phyloP scores from a whole-genome alignment of 2,888 invertebrate genomes.

The Acrobasis consociella region DNA sequence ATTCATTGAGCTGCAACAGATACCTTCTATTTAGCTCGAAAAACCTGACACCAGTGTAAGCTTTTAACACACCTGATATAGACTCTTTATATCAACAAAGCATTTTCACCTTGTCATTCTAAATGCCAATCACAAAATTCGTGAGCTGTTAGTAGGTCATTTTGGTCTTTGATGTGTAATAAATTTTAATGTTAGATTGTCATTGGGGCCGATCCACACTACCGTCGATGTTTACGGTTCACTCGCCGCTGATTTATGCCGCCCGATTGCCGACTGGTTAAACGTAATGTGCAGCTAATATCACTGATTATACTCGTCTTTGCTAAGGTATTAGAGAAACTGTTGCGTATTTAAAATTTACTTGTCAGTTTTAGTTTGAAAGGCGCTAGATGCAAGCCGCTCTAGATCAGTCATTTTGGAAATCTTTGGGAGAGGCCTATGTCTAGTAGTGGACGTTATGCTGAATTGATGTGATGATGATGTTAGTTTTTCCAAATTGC shows the following conservation, averaged over 20 bases:
- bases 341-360: too few relatives aligned
- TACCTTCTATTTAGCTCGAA: too few relatives aligned
- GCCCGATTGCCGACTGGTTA: slow-evolving; percentile 43
- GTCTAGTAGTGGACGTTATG: too few relatives aligned
- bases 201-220: slow-evolving; percentile 38
- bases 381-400: too few relatives aligned
- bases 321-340: too few relatives aligned
- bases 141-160: slow-evolving; percentile 31
- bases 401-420: too few relatives aligned
- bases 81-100: background rate
- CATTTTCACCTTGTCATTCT: slow-evolving; percentile 15
- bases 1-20: background rate
- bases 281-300: slow-evolving; percentile 37
- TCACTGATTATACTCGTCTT: too few relatives aligned
- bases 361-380: too few relatives aligned
- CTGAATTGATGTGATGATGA: too few relatives aligned
- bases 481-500: too few relatives aligned
- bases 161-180: slow-evolving; percentile 28
- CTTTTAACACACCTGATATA: background rate
- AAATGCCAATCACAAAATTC: slow-evolving; percentile 7
- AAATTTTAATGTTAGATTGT: slow-evolving; percentile 35
- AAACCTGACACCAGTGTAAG: too few relatives aligned
- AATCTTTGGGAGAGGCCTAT: too few relatives aligned
- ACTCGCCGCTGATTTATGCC: slow-evolving; percentile 48
- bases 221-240: slow-evolving; percentile 48